Evolutionary conservation across 2,797 vertebrate species (phyloP).

Genomic region (Catharus ustulatus): DNA sequence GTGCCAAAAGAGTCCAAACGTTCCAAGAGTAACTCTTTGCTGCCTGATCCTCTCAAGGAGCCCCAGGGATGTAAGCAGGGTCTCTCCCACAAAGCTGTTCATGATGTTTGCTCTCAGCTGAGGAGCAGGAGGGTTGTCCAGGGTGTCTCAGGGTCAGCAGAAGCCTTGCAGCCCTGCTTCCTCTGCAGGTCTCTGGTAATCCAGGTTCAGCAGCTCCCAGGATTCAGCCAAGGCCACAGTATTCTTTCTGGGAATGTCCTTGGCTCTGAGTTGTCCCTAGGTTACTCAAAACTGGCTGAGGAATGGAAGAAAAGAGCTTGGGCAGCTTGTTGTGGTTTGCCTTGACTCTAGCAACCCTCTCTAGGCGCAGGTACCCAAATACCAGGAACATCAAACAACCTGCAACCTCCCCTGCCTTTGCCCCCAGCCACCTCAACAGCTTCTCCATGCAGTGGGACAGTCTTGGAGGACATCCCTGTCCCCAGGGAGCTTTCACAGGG

Average conservation of each 20-base stretch:
- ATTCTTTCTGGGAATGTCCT: conserved; percentile 12
- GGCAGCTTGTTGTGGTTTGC: not conserved
- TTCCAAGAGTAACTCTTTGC: not conserved
- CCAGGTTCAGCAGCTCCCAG: not conserved
- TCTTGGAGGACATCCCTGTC: not conserved
- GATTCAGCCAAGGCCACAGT: not conserved
- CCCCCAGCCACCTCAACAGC: fast-evolving
- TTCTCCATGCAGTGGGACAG: not conserved
- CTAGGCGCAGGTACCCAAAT: not conserved
- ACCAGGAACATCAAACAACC: not conserved
- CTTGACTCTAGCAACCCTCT: not conserved
- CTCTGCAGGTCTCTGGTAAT: not conserved
- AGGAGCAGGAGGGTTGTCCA: not conserved
- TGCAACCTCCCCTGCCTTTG: not conserved
- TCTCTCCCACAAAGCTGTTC: not conserved
- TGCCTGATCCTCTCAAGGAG: not conserved
- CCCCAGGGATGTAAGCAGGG: not conserved
- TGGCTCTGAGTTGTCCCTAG: not conserved
- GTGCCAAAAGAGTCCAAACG: not conserved
- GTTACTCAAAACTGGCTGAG: not conserved
- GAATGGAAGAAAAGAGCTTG: not conserved
- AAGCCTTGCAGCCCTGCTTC: not conserved
- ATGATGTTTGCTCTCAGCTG: not conserved
- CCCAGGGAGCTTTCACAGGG: not conserved
- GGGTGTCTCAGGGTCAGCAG: not conserved